A percentile compares a stretch with the other conserved stretches of the same genome.
These are phyloP conservation scores for Amorpha juglandis DNA, from an alignment of 2,888 invertebrate species.

Conservation along the genomic window DNA sequence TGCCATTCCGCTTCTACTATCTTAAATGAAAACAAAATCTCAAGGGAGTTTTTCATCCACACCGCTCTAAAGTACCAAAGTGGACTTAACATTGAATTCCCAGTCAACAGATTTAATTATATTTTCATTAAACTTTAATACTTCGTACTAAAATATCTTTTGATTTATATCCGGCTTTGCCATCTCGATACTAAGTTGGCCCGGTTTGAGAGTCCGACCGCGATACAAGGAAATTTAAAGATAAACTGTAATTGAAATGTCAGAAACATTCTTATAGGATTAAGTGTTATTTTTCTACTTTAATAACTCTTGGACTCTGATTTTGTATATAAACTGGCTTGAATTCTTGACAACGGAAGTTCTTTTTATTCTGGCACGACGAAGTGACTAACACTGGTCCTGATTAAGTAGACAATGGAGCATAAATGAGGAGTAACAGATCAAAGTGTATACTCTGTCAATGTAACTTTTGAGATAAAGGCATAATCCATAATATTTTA, in stretches of 20 bases:
- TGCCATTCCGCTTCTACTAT: background rate
- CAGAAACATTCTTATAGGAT: conserved; percentile 55
- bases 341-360: too few species aligned
- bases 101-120: conserved; percentile 20
- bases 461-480: too few species aligned
- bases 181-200: conserved; percentile 24
- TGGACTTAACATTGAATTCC: background rate
- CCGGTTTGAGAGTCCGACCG: conserved; percentile 15
- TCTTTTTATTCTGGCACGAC: too few species aligned
- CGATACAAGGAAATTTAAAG: conserved; percentile 54
- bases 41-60: background rate
- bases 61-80: background rate
- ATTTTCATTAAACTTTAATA: conserved; percentile 12
- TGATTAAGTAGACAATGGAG: too few species aligned
- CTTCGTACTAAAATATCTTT: conserved; percentile 9
- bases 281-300: conserved; percentile 36
- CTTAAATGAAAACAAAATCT: background rate
- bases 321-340: background rate
- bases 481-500: too few species aligned
- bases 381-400: too few species aligned
- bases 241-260: conserved; percentile 74
- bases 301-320: conserved; percentile 8
- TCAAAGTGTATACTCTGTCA: too few species aligned
- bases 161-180: conserved; percentile 5
- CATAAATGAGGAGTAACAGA: too few species aligned